Evolutionary conservation across 1,140 invertebrate genomes (phyloP).

Genomic region (Atta cephalotes): DNA sequence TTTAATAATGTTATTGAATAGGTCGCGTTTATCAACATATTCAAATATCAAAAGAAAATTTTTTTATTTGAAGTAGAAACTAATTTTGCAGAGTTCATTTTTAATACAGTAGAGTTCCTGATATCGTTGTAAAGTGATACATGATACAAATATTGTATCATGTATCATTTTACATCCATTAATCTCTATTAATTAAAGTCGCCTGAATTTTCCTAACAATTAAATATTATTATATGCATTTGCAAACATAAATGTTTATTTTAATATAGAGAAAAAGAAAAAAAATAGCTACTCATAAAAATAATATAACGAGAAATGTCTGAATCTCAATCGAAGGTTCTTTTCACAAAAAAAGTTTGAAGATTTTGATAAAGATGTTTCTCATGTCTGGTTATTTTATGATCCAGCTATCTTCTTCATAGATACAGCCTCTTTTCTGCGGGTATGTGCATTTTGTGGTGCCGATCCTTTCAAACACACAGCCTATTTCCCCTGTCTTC

Average conservation of each 20-base stretch:
- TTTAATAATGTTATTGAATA: constrained; percentile 52
- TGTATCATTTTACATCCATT: background rate
- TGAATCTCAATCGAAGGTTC: background rate
- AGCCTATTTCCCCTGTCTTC: constrained; percentile 56
- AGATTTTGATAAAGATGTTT: constrained; percentile 19
- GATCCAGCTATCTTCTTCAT: constrained; percentile 19
- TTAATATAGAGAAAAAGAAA: background rate
- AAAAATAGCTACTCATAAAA: background rate
- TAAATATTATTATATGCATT: background rate
- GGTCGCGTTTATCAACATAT: constrained; percentile 38
- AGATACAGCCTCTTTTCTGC: background rate
- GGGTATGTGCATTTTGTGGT: background rate
- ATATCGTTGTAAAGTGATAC: constrained; percentile 26
- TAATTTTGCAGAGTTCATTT: constrained; percentile 7
- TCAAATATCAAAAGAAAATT: constrained; percentile 40
- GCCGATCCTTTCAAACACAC: constrained; percentile 51
- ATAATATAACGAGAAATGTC: background rate
- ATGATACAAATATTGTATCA: background rate
- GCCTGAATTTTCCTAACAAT: background rate
- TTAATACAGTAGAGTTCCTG: background rate
- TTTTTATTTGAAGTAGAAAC: constrained; percentile 22
- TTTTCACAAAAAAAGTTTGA: background rate
- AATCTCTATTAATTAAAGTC: background rate
- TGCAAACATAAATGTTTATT: background rate
- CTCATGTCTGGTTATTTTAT: constrained; percentile 17